These are phyloP conservation scores for Halcyon malimbica DNA, from an alignment of 2,113 vertebrate genomes.

Conservation along the genomic window DNA sequence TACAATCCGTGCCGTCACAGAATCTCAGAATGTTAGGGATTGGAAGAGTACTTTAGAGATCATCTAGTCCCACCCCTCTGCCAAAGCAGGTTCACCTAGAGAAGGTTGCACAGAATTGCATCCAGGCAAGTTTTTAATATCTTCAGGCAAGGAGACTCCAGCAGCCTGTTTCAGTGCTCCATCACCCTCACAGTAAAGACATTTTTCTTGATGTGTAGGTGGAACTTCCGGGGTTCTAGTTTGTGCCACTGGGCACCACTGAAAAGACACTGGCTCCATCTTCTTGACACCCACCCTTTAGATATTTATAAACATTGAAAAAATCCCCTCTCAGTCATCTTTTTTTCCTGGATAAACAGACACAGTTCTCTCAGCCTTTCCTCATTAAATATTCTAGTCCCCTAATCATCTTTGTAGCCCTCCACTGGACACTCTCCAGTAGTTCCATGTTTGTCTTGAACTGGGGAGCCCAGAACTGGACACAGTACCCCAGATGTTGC, in stretches of 20 bases:
- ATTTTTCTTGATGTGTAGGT: not conserved
- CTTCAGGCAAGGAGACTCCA: not conserved
- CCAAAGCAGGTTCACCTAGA: not conserved
- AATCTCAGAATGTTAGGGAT: not conserved
- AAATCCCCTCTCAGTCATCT: not conserved
- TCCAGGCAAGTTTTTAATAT: not conserved
- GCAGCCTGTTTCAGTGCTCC: not conserved
- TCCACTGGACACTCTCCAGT: not conserved
- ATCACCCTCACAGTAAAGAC: not conserved
- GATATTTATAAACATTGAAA: not conserved
- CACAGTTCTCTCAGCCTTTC: too few relatives aligned
- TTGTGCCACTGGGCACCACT: not conserved
- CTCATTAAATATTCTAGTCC: not conserved
- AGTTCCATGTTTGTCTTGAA: not conserved
- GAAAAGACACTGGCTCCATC: not conserved
- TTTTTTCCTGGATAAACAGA: too few relatives aligned
- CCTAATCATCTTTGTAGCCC: not conserved
- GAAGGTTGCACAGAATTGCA: not conserved
- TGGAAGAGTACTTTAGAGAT: not conserved
- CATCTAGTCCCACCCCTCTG: not conserved
- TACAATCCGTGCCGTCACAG: not conserved
- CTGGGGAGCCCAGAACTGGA: not conserved
- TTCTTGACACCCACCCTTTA: not conserved
- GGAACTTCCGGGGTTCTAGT: not conserved
- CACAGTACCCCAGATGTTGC: not conserved